These are phyloP conservation scores for Lutjanus erythropterus DNA, from an alignment of 2,113 vertebrate species.

Conservation along the genomic window DNA sequence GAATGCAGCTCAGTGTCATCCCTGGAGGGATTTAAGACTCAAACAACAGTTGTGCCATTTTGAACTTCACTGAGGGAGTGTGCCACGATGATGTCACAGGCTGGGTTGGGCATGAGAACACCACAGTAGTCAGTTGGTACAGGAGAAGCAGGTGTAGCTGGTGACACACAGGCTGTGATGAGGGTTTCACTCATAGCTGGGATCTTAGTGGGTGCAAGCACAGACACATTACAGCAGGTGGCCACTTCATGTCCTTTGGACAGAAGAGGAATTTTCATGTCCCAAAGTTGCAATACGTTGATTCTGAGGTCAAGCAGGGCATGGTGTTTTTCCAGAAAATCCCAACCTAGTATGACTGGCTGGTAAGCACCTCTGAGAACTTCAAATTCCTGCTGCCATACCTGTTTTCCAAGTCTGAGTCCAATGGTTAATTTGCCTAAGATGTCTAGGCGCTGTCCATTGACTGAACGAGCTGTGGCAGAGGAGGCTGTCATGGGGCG, in stretches of 20 bases:
- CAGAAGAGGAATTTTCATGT: not conserved
- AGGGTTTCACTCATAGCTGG: slow-evolving; percentile 3
- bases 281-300: not conserved
- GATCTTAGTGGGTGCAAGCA: not conserved
- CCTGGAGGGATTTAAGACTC: not conserved
- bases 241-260: not conserved
- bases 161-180: slow-evolving; percentile 5
- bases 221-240: not conserved
- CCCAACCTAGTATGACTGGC: not conserved
- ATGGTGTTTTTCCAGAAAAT: not conserved
- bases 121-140: not conserved
- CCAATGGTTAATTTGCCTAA: slow-evolving; percentile 22
- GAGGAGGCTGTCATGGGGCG: too few species aligned
- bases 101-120: too few species aligned
- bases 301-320: not conserved
- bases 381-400: slow-evolving; percentile 14
- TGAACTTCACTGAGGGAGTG: slow-evolving; percentile 8
- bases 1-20: not conserved
- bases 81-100: not conserved
- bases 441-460: too few species aligned
- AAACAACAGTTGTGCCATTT: slow-evolving; percentile 24
- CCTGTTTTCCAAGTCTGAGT: too few species aligned
- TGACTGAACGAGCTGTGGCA: too few species aligned
- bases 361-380: slow-evolving; percentile 11
- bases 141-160: not conserved